Base-by-base conservation (phyloP, 2,113 vertebrate genomes). In the Lichenostomus cassidix region DNA sequence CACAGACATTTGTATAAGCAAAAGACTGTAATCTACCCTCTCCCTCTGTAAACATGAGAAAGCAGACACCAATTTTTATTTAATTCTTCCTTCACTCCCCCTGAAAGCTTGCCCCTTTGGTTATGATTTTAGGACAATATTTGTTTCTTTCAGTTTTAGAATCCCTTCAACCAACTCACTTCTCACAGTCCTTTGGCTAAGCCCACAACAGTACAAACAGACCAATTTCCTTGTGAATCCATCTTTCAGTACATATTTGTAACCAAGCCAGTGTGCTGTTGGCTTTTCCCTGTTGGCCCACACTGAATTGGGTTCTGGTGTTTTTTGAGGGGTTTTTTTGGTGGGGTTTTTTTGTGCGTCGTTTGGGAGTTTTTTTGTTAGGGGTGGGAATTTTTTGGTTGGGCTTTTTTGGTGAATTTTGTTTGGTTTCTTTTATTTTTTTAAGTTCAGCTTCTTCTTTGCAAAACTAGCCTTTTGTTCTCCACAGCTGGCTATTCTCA, bases 261-360 rank as follows among this genome's bases (percentile, higher is more conserved):
- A 28, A 39, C 14, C 58, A 88, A 68, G 5, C 29, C 56, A 63
- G 47, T 6, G 11, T 5, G 23, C 16, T 87, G 31, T 11, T 75
- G 46, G 9, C 13, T 78, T 42, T 63, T 59, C 39, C 24, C 49
- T 49, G 16, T 6, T 85, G 56, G 35, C 10, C 44, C 47, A 62
- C 22, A n/a, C 4, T 10, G 24, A 60, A 31, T 11, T 0, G 0
- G 17, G 12, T 17, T 65, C 39, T 31, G 39, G 47, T 19, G 13
- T 3, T 13, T 49, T 47, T 64, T 37, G 16, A 5, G 15, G 4
- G 6, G 9, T 6, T 55, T 44, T 56, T 71, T 62, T n/a, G 17
- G 15, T 33, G 29, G 31, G 24, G 2, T 5, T 56, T 73, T 58
- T 59, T 39, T 16, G 12, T 25, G 15, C 10, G 14, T n/a, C 37